These are phyloP conservation scores for Tenthredo amoena DNA, from an alignment of 2,888 invertebrate genomes.

Conservation along the genomic window DNA sequence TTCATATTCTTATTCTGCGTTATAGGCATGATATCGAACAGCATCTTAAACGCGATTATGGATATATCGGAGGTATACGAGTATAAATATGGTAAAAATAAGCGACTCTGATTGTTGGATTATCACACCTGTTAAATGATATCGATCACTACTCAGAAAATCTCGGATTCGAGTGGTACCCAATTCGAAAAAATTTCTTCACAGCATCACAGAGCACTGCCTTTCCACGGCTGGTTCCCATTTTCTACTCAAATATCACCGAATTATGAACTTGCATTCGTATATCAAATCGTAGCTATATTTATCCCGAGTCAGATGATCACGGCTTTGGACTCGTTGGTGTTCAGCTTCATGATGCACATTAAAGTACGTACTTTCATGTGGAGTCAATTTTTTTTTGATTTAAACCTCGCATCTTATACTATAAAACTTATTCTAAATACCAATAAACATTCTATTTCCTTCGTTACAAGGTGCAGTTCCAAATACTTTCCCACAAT, in stretches of 20 bases:
- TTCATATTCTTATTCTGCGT: not conserved
- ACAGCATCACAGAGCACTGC: not conserved
- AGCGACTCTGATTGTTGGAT: not conserved
- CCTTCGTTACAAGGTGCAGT: not conserved
- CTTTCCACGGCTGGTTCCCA: conserved; percentile 6
- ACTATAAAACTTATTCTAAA: not conserved
- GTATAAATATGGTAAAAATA: not conserved
- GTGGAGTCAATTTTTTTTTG: not conserved
- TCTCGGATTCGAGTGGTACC: not conserved
- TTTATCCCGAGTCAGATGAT: not conserved
- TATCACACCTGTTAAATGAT: not conserved
- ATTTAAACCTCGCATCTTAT: not conserved
- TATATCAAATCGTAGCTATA: not conserved
- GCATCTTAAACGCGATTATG: not conserved
- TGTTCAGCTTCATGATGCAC: not conserved
- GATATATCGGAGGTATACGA: not conserved
- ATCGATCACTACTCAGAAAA: not conserved
- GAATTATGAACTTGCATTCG: conserved; percentile 4
- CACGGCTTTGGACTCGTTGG: not conserved
- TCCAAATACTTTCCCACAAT: conserved; percentile 15
- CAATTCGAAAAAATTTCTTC: not conserved
- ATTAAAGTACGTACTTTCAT: not conserved
- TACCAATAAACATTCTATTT: not conserved
- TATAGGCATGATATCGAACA: not conserved
- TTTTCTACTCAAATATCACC: conserved; percentile 1